Conservation (phyloP, 2,797 vertebrate genomes). For the Tapirus indicus region DNA sequence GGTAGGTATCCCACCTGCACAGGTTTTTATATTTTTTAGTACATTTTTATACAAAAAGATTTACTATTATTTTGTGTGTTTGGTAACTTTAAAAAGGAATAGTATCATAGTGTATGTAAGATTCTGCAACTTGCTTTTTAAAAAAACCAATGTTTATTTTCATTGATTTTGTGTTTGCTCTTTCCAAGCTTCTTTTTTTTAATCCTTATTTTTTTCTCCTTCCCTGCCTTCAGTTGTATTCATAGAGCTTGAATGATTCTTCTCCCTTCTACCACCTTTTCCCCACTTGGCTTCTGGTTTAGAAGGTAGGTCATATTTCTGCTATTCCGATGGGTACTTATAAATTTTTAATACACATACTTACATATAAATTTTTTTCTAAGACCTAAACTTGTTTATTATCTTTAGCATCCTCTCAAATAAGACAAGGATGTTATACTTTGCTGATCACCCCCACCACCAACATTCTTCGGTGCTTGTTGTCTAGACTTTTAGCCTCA, state of each 20-base stretch:
- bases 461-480: background rate
- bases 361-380: background rate
- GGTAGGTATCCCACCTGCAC: background rate
- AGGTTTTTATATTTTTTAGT: background rate
- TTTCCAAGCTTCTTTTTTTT: background rate
- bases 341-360: background rate
- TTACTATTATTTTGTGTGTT: background rate
- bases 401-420: background rate
- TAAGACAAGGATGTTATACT: background rate
- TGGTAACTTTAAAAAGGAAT: slow-evolving; percentile 14
- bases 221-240: background rate
- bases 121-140: background rate
- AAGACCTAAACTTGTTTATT: slow-evolving; percentile 4
- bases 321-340: background rate
- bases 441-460: background rate
- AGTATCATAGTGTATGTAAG: background rate
- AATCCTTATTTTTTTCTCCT: background rate
- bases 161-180: background rate
- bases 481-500: background rate
- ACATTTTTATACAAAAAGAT: background rate
- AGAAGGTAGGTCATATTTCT: background rate
- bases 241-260: background rate
- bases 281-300: background rate
- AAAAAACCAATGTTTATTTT: background rate
- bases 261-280: background rate